A percentile compares a stretch with the other conserved stretches of the same genome.
Evolutionary conservation across 2,113 vertebrate species (phyloP).

Genomic region (Falcunculus frontatus): DNA sequence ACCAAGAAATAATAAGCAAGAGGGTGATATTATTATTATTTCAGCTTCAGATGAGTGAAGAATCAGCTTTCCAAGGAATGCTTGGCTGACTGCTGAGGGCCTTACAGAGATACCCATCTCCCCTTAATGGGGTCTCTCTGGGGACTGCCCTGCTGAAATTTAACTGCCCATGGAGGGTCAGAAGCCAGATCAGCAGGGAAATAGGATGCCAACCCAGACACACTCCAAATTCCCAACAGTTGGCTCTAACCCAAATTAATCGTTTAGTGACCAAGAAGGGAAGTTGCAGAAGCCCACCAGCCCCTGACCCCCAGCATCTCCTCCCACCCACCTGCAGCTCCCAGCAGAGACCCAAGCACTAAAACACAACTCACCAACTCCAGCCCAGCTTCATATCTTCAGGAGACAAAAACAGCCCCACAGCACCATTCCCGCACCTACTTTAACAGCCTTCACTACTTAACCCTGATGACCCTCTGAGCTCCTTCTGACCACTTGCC

Average conservation of each 20-base stretch:
- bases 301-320: background rate
- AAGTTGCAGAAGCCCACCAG: background rate
- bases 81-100: background rate
- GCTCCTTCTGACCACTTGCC: background rate
- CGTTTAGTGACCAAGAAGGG: background rate
- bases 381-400: accelerated
- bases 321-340: background rate
- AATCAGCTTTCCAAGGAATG: background rate
- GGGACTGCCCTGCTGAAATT: background rate
- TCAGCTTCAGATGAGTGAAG: background rate
- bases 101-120: background rate
- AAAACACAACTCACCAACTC: background rate
- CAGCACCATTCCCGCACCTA: accelerated
- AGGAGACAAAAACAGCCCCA: accelerated
- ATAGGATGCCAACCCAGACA: background rate
- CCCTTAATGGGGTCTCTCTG: accelerated
- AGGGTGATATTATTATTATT: background rate
- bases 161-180: background rate
- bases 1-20: background rate
- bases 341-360: background rate
- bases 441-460: background rate
- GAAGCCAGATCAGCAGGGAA: background rate
- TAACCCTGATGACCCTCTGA: background rate
- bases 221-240: background rate
- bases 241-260: background rate